phyloP scores from a whole-genome alignment of 2,113 vertebrate genomes.

The Clarias gariepinus region DNA sequence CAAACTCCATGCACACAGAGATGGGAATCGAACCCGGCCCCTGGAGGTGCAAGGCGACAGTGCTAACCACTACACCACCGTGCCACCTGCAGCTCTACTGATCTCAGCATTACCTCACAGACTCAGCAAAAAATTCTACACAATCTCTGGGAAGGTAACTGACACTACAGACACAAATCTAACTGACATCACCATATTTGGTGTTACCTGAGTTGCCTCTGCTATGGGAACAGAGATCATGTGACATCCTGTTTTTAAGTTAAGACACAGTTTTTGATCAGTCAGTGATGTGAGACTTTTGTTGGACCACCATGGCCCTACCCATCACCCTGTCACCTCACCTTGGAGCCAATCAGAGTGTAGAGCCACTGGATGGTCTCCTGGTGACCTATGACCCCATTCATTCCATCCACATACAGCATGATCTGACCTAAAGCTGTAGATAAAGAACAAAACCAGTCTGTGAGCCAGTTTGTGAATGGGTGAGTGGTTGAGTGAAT shows the following conservation, averaged over 20 bases:
- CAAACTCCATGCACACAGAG: no score
- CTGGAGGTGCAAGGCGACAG: no score
- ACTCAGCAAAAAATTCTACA: background rate
- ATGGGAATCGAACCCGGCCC: no score
- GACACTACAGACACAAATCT: background rate
- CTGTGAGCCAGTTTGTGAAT: background rate
- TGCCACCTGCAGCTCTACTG: no score
- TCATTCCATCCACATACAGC: constrained; percentile 98
- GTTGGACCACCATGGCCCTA: background rate
- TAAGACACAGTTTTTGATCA: background rate
- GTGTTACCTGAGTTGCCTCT: no score
- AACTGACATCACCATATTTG: background rate
- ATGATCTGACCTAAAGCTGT: constrained; percentile 95
- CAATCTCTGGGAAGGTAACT: background rate
- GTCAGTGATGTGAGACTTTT: background rate
- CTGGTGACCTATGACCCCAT: constrained; percentile 88
- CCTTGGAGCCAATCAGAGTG: constrained; percentile 91
- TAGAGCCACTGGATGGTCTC: constrained; percentile 96
- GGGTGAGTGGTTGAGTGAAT: background rate
- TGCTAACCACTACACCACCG: no score
- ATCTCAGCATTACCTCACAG: no score
- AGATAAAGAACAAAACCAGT: constrained; percentile 20
- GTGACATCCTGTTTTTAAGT: background rate
- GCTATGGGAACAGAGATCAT: background rate
- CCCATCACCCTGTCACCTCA: constrained; percentile 57